Base-by-base conservation (phyloP, 2,797 vertebrate species). In the Paratrypauchen microcephalus region DNA sequence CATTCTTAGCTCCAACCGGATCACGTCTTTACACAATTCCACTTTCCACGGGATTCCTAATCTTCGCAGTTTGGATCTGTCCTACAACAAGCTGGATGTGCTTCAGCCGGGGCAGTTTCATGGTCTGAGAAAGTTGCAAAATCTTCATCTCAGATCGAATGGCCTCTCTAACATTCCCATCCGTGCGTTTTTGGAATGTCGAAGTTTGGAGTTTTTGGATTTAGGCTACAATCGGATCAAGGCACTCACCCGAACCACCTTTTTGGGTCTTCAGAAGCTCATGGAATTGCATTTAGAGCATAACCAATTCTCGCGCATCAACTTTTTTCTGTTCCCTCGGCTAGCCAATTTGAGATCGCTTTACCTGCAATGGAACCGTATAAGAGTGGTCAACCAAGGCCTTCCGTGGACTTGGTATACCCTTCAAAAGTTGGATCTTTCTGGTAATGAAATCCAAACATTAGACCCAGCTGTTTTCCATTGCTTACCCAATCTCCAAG, bases 301-400 rank as follows among this genome's bases (percentile, higher is more conserved):
- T 90, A 99, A 99, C 83, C 98, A 99, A 87, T 99, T 99, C 88
- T 98, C 98, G 32, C 94, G 98, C 86, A 96, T 99, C 92, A 99
- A 99, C 81, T 99, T 99, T 86, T 98, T 98, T 79, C 95, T 99
- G 77, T 99, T 99, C 79, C 98, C 98, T 5, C 96, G 98, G 48
- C 93, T 99, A 75, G 96, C 97, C 81, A 99, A 97, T 87, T 94
- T 99, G 15, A 93, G 97, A 71, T 96, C 96, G 0, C 95, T 99
- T 41, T 99, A 97, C 71, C 86, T 99, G 80, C 98, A 99, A 62
- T 99, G 98, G 97, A 99, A 99, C 84, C 93, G 97, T 79, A 99
- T 99, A 76, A 94, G 95, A 47, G 96, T 95, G 48, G 95, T 99
- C 16, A 98, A 96, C 88, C 98, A 99, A 87, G 97, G 97, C 11